These are phyloP conservation scores for Epizoanthus fatuus DNA, from an alignment of 92 coral and sea anemone genomes.

Conservation along the genomic window DNA sequence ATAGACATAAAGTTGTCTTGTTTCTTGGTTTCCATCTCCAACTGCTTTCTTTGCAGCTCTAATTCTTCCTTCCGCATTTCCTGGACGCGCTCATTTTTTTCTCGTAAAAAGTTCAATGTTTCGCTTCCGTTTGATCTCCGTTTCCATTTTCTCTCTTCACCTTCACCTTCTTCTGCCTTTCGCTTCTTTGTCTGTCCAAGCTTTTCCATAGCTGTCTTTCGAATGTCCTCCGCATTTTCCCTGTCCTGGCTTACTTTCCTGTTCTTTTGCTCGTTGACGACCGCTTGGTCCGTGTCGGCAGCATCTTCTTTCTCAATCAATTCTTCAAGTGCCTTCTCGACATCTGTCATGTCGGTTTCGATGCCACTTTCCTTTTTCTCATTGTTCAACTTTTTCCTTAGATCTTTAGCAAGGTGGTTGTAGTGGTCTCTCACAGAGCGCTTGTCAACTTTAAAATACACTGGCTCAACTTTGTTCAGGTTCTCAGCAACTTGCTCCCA, in stretches of 20 bases:
- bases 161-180: conserved; percentile 32
- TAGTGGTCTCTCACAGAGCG: conserved; percentile 47
- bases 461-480: conserved; percentile 49
- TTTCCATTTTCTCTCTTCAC: conserved; percentile 15
- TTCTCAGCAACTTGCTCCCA: conserved; percentile 65
- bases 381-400: conserved; percentile 17
- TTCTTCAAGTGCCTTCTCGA: conserved; percentile 47
- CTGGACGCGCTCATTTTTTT: conserved; percentile 45
- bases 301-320: conserved; percentile 42
- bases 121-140: conserved; percentile 11
- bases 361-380: conserved; percentile 32
- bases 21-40: conserved; percentile 47
- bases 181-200: conserved; percentile 45
- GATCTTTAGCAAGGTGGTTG: conserved; percentile 30
- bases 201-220: conserved; percentile 40
- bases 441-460: conserved; percentile 34
- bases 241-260: conserved; percentile 36
- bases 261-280: conserved; percentile 38
- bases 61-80: conserved; percentile 41
- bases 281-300: conserved; percentile 40
- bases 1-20: conserved; percentile 42
- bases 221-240: conserved; percentile 36
- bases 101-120: conserved; percentile 37
- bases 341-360: conserved; percentile 39
- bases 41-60: conserved; percentile 36